Base-by-base conservation (phyloP, 2,797 vertebrate genomes). In the Lagodon rhomboides region DNA sequence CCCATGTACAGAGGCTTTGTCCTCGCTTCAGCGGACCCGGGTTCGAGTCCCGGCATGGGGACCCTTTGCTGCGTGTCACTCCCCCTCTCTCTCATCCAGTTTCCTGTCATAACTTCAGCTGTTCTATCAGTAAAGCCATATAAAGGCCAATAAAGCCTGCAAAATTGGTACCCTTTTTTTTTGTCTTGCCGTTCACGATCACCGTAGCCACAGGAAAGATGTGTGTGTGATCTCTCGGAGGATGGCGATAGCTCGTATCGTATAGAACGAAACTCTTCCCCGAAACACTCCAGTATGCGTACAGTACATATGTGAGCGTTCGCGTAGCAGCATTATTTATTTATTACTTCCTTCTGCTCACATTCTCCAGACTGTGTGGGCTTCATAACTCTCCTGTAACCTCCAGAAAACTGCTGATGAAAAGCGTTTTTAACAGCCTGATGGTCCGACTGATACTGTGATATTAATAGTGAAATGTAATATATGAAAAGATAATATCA, bases 401-500 rank as follows among this genome's bases (percentile, higher is more conserved):
- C 50, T 62, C 59, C 55, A 65, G 18, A 73, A 73, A 64, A 62
- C 46, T 25, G 71, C 64, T 20, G 58, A 81, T 60, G 38, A 49
- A 69, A 77, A 64, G 43, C 63, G 22, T 68, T 79, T 79, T 66
- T 2, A 34, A 55, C 38, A 55, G 15, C 27, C 25, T 66, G 62
- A 66, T 59, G 17, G 25, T 63, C 50, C 67, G 16, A 23, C 38
- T 25, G 63, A 77, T 54, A 38, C n/a, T 22, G 49, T 18, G 49
- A 59, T 64, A 68, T 66, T 72, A 73, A 83, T 54, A 59, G n/a
- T n/a, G 15, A 68, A 67, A 63, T 60, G 23, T 54, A 60, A 66
- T 44, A 61, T 49, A 41, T 59, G 47, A 47, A 23, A 66, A 23
- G 16, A 60, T 23, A 53, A 61, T 27, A 25, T 67, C n/a, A 56